Evolutionary conservation across 2,888 invertebrate genomes (phyloP), one percentile per base, ranked within the genome.

Genomic region (Andrena trimmerana): DNA sequence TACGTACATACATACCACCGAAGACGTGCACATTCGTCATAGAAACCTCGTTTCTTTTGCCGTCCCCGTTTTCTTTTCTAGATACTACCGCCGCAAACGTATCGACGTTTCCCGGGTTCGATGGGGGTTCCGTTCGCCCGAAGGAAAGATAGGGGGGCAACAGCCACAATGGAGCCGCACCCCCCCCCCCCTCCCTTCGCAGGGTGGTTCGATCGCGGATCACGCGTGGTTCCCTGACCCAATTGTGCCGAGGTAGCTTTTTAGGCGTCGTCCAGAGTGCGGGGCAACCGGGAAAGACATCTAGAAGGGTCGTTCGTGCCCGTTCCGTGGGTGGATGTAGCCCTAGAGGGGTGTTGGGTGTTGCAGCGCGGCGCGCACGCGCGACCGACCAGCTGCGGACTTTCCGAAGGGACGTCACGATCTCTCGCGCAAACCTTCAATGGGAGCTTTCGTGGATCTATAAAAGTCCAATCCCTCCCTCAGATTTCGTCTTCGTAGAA

Each of bases 301-400:
- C 69, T 75, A 20, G 70, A 48, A 72, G 70, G 50, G 57, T 27
- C 48, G 66, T 27, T 70, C 57, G 68, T 57, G 69, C 33, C 33
- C 27, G 59, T 54, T 54, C 10, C 52, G 70, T 48, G 72, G 57
- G 57, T 60, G 42, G 31, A 60, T 52, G 62, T 65, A 62, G 79
- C 62, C 54, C 75, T 72, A 52, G 78, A 75, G 75, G 75, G 77
- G 75, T 79, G 80, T 85, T 62, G 86, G 86, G 84, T 63, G 85
- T 84, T 74, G 76, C 79, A 71, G 72, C 84, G 72, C 57, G 63
- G 67, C 76, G 86, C 89, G 89, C 90, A 86, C 70, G 87, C 89
- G 90, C 87, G 63, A 13, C 31, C 27, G 33, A 83, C 86, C 89
- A 90, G 90, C 82, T 90, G 89, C 88, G 82, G 86, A 87, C 82